Evolutionary conservation across 2,888 invertebrate species (phyloP), one percentile per base, ranked within the genome.

Genomic region (Agrilus mali): DNA sequence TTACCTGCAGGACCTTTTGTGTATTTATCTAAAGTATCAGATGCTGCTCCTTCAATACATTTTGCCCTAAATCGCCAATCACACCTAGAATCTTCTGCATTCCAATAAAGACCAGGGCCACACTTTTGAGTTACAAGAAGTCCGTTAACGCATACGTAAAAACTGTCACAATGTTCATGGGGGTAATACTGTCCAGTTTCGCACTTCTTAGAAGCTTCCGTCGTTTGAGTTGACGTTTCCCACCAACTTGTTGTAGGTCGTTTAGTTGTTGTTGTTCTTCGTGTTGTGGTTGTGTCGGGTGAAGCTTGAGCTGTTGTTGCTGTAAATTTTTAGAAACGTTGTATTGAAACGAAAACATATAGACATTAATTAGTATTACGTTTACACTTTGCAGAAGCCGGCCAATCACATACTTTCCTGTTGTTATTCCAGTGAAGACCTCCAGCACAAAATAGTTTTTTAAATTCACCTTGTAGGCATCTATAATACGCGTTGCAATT

Each of bases 331-430:
- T 7, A 17, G 17, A 17, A 4, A 2, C 4, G 17, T n/a, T n/a
- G n/a, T n/a, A n/a, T n/a, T 17, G 17, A 20, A 20, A 20, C 20
- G 20, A 17, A 17, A 17, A 17, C 17, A 4, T 4, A 17, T 17
- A 4, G 4, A 20, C 7, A 1, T 20, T 20, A 20, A 20, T 20
- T 6, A 20, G 20, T 7, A 6, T 20, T 27, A 27, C 54, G 53
- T 47, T 64, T 66, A 58, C 89, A 89, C 53, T 80, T 78, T 1
- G 86, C 86, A 32, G 71, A 71, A 36, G 69, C 70, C 1, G 88
- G 88, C 89, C 88, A 89, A 60, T 89, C 88, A 56, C 89, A 89
- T 35, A 81, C 72, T 34, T 73, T 73, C 39, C 71, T 70, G 1
- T 69, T 57, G 16, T 70, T 65, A 52, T 86, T 84, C 87, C 87